Evolutionary conservation across 2,888 invertebrate species (phyloP), one percentile per base, ranked within the genome.

Genomic region (Andrena marginata): DNA sequence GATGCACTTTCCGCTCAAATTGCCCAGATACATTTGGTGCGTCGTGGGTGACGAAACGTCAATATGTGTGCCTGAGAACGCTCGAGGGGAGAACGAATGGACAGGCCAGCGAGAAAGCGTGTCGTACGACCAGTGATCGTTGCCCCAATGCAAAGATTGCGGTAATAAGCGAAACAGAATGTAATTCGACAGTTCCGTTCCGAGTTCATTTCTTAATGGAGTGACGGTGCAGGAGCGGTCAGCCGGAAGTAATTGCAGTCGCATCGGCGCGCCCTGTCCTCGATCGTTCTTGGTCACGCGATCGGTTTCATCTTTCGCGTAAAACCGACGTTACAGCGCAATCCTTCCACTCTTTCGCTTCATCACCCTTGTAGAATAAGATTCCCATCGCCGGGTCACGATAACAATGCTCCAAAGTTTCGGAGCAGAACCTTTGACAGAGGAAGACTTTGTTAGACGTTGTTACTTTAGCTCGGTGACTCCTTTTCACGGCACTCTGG

Each of bases 181-280:
- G 79, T 84, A 83, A 84, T 70, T 76, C 73, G 84, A 82, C 65
- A 42, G 82, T 84, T 84, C 84, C 82, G 84, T 82, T 78, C 48
- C 78, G 73, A 72, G 76, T 73, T 85, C 80, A 76, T 85, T 83
- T 78, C 78, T 85, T 76, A 85, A 80, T 83, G 72, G 77, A 64
- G 85, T 51, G 80, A 80, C 80, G 72, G 84, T 65, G 35, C 26
- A 85, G 86, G 85, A 86, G 85, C 76, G 86, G 78, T 76, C 78
- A 82, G 80, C 82, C 70, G 80, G 86, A 86, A 85, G 78, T 78
- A 80, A 68, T 72, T 72, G 71, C 82, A 85, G 73, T 71, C 62
- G 56, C 74, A 75, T 75, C 69, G 79, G 77, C 85, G 82, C 86
- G 81, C 86, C 86, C 85, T 77, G 85, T 80, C 63, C 84, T 64